A percentile compares a stretch with the other conserved stretches of the same genome.
Conservation (phyloP, 2,888 invertebrate genomes). For the Standfussiana lucernea region DNA sequence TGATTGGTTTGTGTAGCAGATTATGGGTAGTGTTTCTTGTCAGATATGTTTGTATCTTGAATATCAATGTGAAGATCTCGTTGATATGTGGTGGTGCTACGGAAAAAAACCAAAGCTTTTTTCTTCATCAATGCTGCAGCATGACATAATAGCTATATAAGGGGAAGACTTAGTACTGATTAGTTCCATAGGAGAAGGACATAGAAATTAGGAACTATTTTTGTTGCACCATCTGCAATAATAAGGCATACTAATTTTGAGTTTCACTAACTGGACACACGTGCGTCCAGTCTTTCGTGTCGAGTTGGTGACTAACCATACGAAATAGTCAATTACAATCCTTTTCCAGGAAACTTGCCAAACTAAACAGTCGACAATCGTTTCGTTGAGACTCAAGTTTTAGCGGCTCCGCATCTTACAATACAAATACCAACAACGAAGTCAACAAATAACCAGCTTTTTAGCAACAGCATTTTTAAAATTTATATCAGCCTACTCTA, state of each 20-base stretch:
- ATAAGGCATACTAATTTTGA: too few species aligned
- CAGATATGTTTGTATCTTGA: slow-evolving; percentile 3
- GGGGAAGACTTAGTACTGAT: not conserved
- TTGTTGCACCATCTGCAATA: not conserved
- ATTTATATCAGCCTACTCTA: too few species aligned
- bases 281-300: too few species aligned
- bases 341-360: not conserved
- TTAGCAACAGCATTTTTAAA: too few species aligned
- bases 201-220: not conserved
- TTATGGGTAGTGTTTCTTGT: slow-evolving; percentile 32
- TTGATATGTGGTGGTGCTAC: not conserved
- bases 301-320: too few species aligned
- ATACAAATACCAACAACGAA: not conserved
- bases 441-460: not conserved
- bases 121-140: not conserved
- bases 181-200: not conserved
- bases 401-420: not conserved
- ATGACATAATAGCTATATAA: not conserved
- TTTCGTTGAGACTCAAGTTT: not conserved
- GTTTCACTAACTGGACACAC: too few species aligned
- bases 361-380: not conserved
- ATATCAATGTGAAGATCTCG: slow-evolving; percentile 5
- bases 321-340: not conserved
- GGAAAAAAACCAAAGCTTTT: not conserved
- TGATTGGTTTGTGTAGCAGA: slow-evolving; percentile 50